These are phyloP conservation scores for Carabus problematicus DNA, from an alignment of 2,888 invertebrate species.

Conservation along the genomic window DNA sequence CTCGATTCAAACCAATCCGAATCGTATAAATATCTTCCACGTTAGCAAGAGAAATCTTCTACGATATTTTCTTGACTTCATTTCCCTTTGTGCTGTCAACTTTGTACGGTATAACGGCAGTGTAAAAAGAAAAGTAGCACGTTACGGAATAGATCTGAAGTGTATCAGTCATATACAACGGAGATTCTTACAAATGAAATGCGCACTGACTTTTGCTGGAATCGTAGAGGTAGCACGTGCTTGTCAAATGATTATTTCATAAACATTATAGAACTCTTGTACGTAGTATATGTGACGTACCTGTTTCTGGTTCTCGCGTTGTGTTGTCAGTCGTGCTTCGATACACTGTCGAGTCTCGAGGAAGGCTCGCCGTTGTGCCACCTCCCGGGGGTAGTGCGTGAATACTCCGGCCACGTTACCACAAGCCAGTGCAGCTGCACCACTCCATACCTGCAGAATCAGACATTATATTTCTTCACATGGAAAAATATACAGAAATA, in stretches of 20 bases:
- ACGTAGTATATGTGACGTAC: slow-evolving; percentile 60
- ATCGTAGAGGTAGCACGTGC: not conserved
- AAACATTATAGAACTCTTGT: not conserved
- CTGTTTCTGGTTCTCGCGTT: slow-evolving; percentile 95
- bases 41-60: not conserved
- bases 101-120: too few species aligned
- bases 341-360: slow-evolving; percentile 94
- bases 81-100: not conserved
- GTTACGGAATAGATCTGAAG: too few species aligned
- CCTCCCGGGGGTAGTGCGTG: slow-evolving; percentile 90
- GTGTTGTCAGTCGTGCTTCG: slow-evolving; percentile 86
- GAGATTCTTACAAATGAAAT: slow-evolving; percentile 7
- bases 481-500: too few species aligned
- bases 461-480: not conserved
- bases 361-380: slow-evolving; percentile 90
- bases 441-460: slow-evolving; percentile 68
- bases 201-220: not conserved
- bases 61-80: not conserved
- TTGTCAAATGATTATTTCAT: not conserved
- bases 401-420: slow-evolving; percentile 87
- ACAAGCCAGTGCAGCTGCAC: slow-evolving; percentile 73
- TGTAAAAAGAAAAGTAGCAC: too few species aligned
- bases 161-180: not conserved
- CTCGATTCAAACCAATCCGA: too few species aligned
- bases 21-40: too few species aligned